Evolutionary conservation across 2,113 vertebrate genomes (phyloP).

Genomic region (Myocastor coypus): DNA sequence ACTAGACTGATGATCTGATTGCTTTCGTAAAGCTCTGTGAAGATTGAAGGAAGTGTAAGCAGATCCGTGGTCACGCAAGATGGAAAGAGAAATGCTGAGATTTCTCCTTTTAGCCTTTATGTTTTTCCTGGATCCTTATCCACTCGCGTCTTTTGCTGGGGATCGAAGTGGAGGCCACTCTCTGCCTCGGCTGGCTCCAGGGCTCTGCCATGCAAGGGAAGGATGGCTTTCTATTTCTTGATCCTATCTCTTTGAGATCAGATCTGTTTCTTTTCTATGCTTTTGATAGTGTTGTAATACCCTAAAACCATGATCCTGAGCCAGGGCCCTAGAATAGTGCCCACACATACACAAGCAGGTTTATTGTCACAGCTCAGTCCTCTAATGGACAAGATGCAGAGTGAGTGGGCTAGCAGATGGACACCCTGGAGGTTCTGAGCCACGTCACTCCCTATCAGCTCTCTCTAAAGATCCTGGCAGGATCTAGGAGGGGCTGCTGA

Average conservation of each 20-base stretch:
- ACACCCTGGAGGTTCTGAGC: slow-evolving; percentile 71
- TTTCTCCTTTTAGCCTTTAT: not conserved
- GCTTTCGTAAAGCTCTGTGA: not conserved
- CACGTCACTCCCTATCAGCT: slow-evolving; percentile 79
- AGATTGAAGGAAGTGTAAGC: not conserved
- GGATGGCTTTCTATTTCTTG: not conserved
- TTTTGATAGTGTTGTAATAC: not conserved
- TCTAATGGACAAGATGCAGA: slow-evolving; percentile 29
- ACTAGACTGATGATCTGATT: not conserved
- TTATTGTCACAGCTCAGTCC: slow-evolving; percentile 10
- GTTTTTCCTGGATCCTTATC: not conserved
- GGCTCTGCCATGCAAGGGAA: not conserved
- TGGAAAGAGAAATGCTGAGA: not conserved
- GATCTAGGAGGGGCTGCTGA: not conserved
- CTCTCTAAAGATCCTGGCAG: not conserved
- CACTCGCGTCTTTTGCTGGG: not conserved
- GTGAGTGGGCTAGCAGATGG: slow-evolving; percentile 81
- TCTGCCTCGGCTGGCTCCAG: not conserved
- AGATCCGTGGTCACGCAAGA: not conserved
- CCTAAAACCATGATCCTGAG: not conserved
- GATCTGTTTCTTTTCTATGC: not conserved
- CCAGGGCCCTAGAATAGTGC: not conserved
- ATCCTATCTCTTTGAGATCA: not conserved
- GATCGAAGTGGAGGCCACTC: not conserved
- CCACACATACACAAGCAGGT: not conserved